A percentile compares a stretch with the other conserved stretches of the same genome.
These are phyloP conservation scores for Tringa solitaria DNA, from an alignment of 2,113 vertebrate genomes.

Conservation along the genomic window DNA sequence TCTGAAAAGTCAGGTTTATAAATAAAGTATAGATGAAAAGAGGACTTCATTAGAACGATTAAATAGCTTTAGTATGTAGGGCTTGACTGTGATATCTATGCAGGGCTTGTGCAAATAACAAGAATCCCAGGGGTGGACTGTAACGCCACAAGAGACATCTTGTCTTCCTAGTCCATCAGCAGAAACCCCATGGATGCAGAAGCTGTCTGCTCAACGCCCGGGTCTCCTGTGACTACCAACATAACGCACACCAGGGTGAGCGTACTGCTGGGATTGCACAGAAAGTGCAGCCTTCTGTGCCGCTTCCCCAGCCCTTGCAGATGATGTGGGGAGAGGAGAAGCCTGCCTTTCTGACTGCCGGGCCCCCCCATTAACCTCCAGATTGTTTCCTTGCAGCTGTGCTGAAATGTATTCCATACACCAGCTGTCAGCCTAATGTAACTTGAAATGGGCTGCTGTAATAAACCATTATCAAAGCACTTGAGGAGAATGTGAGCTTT, in stretches of 20 bases:
- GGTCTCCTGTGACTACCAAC: background rate
- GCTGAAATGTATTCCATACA: constrained; percentile 41
- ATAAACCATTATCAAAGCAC: constrained; percentile 58
- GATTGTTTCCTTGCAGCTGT: constrained; percentile 1
- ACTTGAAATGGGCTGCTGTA: constrained; percentile 56
- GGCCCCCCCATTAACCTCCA: background rate
- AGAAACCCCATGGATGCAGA: background rate
- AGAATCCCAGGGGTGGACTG: background rate
- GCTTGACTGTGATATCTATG: background rate
- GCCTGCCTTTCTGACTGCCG: background rate
- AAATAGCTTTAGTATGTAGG: background rate
- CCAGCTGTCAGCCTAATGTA: constrained; percentile 48
- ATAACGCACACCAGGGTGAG: rapidly evolving
- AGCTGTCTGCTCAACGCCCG: background rate
- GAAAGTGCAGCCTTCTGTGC: background rate
- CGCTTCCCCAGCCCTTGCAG: background rate
- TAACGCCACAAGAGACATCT: background rate
- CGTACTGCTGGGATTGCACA: background rate
- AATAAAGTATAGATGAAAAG: background rate
- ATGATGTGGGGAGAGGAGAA: background rate
- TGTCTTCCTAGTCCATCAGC: background rate
- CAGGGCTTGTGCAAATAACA: background rate
- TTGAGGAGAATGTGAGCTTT: constrained; percentile 59
- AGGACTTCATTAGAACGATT: background rate
- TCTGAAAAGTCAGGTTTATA: background rate